Conservation (phyloP, 2,888 invertebrate species). For the Chalcis sispes region DNA sequence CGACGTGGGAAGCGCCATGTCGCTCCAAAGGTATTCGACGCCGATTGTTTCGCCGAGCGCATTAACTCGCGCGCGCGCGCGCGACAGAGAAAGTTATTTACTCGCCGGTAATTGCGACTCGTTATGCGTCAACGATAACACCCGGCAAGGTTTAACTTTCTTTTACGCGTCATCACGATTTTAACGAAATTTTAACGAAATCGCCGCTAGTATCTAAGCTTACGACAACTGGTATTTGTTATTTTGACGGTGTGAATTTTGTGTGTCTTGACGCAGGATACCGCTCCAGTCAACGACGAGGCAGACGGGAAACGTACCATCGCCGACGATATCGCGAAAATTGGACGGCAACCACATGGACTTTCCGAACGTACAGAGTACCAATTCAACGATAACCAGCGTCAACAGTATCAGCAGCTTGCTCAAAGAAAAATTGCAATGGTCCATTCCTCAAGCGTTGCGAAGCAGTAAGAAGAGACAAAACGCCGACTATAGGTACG, state of each 20-base stretch:
- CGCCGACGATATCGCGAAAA: slow-evolving; percentile 68
- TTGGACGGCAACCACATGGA: slow-evolving; percentile 46
- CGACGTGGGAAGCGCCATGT: slow-evolving; percentile 69
- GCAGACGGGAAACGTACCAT: slow-evolving; percentile 77
- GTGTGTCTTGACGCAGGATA: slow-evolving; percentile 27
- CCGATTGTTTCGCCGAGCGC: neutral
- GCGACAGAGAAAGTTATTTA: neutral
- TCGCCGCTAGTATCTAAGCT: neutral
- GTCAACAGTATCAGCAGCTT: slow-evolving; percentile 90
- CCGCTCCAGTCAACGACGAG: slow-evolving; percentile 46
- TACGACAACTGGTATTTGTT: neutral
- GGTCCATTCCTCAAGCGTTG: slow-evolving; percentile 72
- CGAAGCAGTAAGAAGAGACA: slow-evolving; percentile 71
- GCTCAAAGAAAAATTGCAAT: slow-evolving; percentile 89
- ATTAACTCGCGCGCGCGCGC: slow-evolving; percentile 7
- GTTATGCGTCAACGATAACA: too few relatives aligned
- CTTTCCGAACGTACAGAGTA: slow-evolving; percentile 77
- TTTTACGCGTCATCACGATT: too few relatives aligned
- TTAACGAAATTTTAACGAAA: neutral
- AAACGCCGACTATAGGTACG: slow-evolving; percentile 73
- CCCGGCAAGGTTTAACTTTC: too few relatives aligned
- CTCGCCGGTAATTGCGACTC: too few relatives aligned
- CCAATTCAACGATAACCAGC: slow-evolving; percentile 88
- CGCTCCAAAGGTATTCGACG: slow-evolving; percentile 67
- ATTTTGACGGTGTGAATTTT: neutral